phyloP scores from a whole-genome alignment of 2,797 vertebrate genomes.

The Alfaro cultratus region DNA sequence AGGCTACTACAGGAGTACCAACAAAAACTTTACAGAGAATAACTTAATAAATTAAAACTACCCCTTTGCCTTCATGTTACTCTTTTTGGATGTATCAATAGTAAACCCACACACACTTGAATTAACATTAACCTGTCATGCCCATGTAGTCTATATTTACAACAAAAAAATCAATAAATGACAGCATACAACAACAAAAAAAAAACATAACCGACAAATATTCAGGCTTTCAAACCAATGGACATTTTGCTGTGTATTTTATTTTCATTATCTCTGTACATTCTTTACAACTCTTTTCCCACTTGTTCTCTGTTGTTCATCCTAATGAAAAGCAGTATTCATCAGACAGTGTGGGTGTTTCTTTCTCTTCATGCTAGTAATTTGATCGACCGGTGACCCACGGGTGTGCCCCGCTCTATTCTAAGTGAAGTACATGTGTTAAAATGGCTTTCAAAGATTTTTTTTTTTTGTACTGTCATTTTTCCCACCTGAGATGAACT shows the following conservation, averaged over 20 bases:
- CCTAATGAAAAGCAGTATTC: not conserved
- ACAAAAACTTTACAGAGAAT: not conserved
- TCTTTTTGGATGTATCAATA: not conserved
- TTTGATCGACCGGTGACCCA: not conserved
- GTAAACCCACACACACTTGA: not conserved
- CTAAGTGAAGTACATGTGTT: not conserved
- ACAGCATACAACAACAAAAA: not conserved
- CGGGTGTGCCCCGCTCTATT: not conserved
- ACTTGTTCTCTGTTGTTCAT: not conserved
- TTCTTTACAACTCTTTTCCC: not conserved
- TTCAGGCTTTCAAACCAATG: not conserved
- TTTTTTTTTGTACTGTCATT: not conserved
- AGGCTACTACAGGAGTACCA: not conserved
- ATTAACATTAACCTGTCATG: not conserved
- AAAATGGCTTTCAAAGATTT: not conserved
- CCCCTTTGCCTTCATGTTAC: no score
- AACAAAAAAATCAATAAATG: not conserved
- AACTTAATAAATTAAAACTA: not conserved
- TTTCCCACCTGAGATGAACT: not conserved
- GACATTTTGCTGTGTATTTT: not conserved
- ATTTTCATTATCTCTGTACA: not conserved
- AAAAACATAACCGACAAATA: not conserved
- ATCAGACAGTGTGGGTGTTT: not conserved
- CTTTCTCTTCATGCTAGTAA: not conserved
- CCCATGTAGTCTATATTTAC: not conserved